Evolutionary conservation across 2,888 invertebrate genomes (phyloP), one percentile per base, ranked within the genome.

Genomic region (Trichacis sp.): DNA sequence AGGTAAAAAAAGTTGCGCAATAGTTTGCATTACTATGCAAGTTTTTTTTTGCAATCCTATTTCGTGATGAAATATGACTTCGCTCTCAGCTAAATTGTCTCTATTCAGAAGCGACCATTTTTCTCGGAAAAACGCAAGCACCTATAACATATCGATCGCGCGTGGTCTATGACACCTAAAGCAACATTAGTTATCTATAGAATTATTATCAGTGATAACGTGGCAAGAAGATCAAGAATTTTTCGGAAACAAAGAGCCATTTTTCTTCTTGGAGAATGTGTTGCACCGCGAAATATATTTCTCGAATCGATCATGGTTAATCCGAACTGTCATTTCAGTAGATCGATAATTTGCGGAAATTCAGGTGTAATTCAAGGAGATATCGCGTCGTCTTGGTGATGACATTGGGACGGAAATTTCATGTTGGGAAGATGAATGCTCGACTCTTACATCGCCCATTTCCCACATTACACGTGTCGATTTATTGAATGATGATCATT

Each of bases 91-190:
- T 48, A 30, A 49, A 49, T 33, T 49, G 49, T 36, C 33, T 49
- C 49, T 49, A 18, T 30, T 49, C 49, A 30, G 30, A 1, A 19
- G 48, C 30, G 48, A 48, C 48, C 9, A 48, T 48, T 48, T 48
- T 48, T 33, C 30, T 15, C 17, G 33, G 15, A 48, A 45, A 45
- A 12, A 19, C 4, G 24, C 24, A 24, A 45, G 20, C 17, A 12
- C 45, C n/a, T 45, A 45, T 45, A 45, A 45, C 15, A 14, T 48
- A 48, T 48, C 33, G 48, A 48, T 48, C 45, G 45, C 45, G 45
- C 20, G 19, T 45, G 45, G 45, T 45, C 19, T 19, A 19, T 19
- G 45, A 12, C 45, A 19, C 17, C 45, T 45, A 17, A 11, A 45
- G 45, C 45, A 19, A 19, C 45, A 45, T 48, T 48, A 29, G 30